These are phyloP conservation scores for Drosophila mimetica DNA, from an alignment of 2,888 invertebrate species.

Conservation along the genomic window DNA sequence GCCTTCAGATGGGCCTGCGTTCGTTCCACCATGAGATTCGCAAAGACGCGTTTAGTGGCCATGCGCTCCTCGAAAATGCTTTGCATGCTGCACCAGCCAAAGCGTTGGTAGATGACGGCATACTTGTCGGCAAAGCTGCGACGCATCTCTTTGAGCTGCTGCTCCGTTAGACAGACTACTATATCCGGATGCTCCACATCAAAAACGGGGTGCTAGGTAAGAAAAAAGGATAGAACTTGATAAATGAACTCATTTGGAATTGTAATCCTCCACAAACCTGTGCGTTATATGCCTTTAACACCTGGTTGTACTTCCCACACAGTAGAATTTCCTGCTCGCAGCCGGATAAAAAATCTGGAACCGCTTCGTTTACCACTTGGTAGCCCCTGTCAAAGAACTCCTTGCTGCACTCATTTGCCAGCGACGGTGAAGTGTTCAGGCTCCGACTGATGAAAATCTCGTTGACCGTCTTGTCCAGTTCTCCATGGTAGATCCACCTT, in stretches of 20 bases:
- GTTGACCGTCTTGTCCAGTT: conserved; percentile 90
- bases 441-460: conserved; percentile 91
- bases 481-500: conserved; percentile 94
- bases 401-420: conserved; percentile 78
- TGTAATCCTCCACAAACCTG: conserved; percentile 85
- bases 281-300: conserved; percentile 89
- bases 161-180: conserved; percentile 80
- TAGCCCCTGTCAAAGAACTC: conserved; percentile 83
- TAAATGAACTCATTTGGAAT: neutral
- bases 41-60: conserved; percentile 85
- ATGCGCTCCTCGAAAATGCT: conserved; percentile 85
- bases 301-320: conserved; percentile 90
- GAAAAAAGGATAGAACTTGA: neutral
- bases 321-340: conserved; percentile 88
- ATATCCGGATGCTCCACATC: conserved; percentile 78
- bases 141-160: conserved; percentile 77
- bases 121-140: conserved; percentile 67
- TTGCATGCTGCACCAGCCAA: conserved; percentile 85
- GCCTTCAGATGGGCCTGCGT: conserved; percentile 73
- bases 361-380: conserved; percentile 76
- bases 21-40: conserved; percentile 85
- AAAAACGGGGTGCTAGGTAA: conserved; percentile 80
- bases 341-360: conserved; percentile 89
- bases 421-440: conserved; percentile 31
- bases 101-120: conserved; percentile 78